Evolutionary conservation across 2,888 invertebrate species (phyloP), one percentile per base, ranked within the genome.

Genomic region (Zhuqinia jingwanae): DNA sequence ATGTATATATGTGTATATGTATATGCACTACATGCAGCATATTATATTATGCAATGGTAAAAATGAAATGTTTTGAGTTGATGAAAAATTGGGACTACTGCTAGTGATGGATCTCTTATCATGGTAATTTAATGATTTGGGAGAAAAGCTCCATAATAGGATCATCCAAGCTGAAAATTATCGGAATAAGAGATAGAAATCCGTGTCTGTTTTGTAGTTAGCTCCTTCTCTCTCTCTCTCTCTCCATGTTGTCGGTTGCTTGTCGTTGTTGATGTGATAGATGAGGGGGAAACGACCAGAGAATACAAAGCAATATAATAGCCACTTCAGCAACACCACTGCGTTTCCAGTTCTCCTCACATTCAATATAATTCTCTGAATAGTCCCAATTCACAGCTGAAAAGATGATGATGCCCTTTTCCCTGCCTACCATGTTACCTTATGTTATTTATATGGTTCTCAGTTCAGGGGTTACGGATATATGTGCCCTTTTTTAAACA

Each of bases 81-180:
- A 47, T 36, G 68, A 68, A 25, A 42, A 20, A 42, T 42, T 36
- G 36, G 42, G n/a, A 20, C 10, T 5, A 15, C 81, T 83, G 83
- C 60, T 15, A n/a, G 20, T 83, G 83, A 76, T 83, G 76, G 83
- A 76, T 83, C 83, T 75, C 83, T 83, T 83, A 76, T 83, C 83
- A 83, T 83, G 83, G 79, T 81, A 87, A 77, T 87, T 82, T 87
- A 87, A 87, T 87, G 83, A 87, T 81, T 87, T 83, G 76, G 78
- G 60, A 73, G 82, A 78, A 83, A 83, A 82, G 87, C 76, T 70
- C 53, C 47, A 87, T 87, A 90, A 90, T 89, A 85, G 89, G 90
- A 90, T 90, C 90, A 90, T 87, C 88, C 84, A 88, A 76, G 87
- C 88, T 88, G 89, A 90, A 90, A 90, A 89, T 90, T 87, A 87